Conservation (phyloP, 2,888 invertebrate genomes). For the Cactoblastis cactorum region DNA sequence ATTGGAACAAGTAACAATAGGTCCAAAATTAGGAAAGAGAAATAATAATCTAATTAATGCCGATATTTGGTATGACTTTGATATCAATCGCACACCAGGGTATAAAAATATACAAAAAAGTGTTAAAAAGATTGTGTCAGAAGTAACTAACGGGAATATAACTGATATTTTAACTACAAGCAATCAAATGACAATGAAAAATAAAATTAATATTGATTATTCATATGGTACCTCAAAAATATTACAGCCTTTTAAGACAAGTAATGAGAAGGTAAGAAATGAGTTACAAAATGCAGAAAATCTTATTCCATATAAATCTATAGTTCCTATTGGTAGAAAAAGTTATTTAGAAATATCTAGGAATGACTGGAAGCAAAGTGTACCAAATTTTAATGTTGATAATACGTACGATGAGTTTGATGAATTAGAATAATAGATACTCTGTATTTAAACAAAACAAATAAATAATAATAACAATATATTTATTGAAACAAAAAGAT, state of each 20-base stretch:
- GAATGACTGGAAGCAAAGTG: conserved; percentile 43
- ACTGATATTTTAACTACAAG: neutral
- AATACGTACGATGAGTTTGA: conserved; percentile 12
- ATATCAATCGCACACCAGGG: neutral
- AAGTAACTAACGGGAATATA: neutral
- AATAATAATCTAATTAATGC: neutral
- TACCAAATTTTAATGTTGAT: conserved; percentile 38
- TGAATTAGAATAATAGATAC: neutral
- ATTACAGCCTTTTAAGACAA: neutral
- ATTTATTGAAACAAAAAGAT: too few relatives aligned
- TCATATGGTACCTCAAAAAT: neutral
- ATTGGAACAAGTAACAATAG: neutral
- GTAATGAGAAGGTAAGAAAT: conserved; percentile 20
- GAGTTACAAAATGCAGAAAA: conserved; percentile 24
- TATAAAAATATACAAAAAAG: neutral
- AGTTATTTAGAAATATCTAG: conserved; percentile 49
- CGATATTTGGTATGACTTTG: neutral
- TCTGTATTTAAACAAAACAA: neutral
- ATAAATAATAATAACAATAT: too few relatives aligned
- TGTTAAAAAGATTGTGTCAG: neutral
- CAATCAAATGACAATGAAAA: neutral
- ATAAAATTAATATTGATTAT: neutral
- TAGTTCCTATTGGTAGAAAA: conserved; percentile 41
- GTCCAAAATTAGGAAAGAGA: neutral
- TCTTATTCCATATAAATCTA: conserved; percentile 28